A percentile compares a stretch with the other conserved stretches of the same genome.
These are phyloP conservation scores for Beroe ovata DNA, from an alignment of 37 sponge, comb jelly and placozoan species.

Conservation along the genomic window DNA sequence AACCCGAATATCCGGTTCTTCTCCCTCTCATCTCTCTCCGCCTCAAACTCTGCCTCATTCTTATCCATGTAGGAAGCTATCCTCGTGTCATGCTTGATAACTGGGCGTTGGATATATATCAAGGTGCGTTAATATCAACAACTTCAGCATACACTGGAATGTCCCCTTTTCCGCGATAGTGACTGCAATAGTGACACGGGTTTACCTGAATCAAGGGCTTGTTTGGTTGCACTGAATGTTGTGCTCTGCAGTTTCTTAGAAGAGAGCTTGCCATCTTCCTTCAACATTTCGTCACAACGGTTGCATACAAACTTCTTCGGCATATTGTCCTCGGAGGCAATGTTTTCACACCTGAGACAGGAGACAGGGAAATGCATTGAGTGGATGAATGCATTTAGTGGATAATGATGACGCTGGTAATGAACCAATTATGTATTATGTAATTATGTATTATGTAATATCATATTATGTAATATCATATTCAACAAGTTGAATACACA, in stretches of 20 bases:
- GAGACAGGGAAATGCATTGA: too few species aligned
- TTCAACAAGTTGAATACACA: too few species aligned
- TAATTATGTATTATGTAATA: too few species aligned
- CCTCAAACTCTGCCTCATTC: conserved; percentile 7
- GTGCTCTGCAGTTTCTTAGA: conserved; percentile 35
- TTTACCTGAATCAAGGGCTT: conserved; percentile 1
- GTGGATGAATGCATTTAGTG: too few species aligned
- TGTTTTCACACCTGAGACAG: conserved; percentile 44
- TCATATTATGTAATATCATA: too few species aligned
- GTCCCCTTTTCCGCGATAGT: too few species aligned
- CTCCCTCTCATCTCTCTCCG: conserved; percentile 15
- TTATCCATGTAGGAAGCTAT: conserved; percentile 32
- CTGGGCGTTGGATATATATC: too few species aligned
- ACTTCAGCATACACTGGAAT: too few species aligned
- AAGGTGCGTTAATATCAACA: too few species aligned
- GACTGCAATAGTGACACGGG: too few species aligned
- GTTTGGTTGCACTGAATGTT: conserved; percentile 43
- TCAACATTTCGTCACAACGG: conserved; percentile 22
- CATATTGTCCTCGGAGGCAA: conserved; percentile 6
- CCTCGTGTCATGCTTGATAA: conserved; percentile 13
- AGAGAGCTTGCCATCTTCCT: conserved; percentile 25
- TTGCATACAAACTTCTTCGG: conserved; percentile 57
- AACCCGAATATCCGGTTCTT: conserved; percentile 32
- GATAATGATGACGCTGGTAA: too few species aligned
- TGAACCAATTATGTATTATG: too few species aligned